Percentiles rank a stretch among this genome's conserved stretches.
These are phyloP conservation scores for Romanogobio albipinnatus DNA, from an alignment of 2,113 vertebrate genomes.

Conservation along the genomic window DNA sequence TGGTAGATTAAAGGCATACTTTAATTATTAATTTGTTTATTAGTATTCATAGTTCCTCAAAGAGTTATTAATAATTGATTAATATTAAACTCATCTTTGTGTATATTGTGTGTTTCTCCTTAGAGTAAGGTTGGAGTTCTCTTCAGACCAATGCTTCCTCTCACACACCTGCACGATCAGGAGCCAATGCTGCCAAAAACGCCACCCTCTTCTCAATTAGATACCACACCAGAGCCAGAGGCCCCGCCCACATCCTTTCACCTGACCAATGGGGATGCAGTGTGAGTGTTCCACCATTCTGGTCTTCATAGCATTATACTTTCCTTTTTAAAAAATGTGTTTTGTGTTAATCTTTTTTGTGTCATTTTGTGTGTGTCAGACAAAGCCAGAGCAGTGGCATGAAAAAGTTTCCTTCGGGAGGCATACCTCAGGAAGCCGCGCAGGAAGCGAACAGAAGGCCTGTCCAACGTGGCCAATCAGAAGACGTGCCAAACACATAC, in stretches of 20 bases:
- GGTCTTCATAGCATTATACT: rapidly evolving
- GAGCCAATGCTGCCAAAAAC: conserved; percentile 76
- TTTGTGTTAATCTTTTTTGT: background rate
- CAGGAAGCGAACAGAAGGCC: conserved; percentile 76
- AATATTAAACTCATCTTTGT: background rate
- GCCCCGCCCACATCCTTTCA: conserved; percentile 74
- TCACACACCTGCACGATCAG: conserved; percentile 78
- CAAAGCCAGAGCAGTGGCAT: conserved; percentile 80
- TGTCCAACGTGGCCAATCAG: conserved; percentile 85
- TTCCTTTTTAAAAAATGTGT: background rate
- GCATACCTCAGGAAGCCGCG: conserved; percentile 79
- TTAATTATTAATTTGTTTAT: background rate
- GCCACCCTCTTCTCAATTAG: conserved; percentile 60
- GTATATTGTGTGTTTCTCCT: conserved; percentile 14
- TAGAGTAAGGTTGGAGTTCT: conserved; percentile 74
- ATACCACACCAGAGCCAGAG: conserved; percentile 58
- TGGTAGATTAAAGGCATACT: background rate
- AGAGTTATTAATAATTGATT: background rate
- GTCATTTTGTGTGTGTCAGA: conserved; percentile 39
- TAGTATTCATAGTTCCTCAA: background rate
- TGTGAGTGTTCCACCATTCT: conserved; percentile 78
- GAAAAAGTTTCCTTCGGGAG: conserved; percentile 86
- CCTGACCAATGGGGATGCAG: conserved; percentile 79
- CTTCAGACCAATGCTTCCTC: conserved; percentile 76
- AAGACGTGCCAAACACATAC: conserved; percentile 77